Evolutionary conservation across 2,797 vertebrate genomes (phyloP).

Genomic region (Tadarida brasiliensis): DNA sequence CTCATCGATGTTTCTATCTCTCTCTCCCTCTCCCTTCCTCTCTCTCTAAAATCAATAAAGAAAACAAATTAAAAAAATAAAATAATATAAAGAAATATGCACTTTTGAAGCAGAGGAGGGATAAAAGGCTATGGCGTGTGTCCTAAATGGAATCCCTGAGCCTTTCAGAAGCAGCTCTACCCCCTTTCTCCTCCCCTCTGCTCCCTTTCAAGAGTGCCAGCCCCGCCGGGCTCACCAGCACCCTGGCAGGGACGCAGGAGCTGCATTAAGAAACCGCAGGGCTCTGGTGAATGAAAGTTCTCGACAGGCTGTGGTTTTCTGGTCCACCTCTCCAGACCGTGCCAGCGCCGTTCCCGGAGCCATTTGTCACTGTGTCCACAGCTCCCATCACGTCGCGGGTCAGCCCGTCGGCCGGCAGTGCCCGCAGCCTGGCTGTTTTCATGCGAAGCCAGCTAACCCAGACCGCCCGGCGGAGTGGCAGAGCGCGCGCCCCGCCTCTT

Average conservation of each 20-base stretch:
- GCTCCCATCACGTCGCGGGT: not conserved
- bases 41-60: too few species aligned
- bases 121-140: not conserved
- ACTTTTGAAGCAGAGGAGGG: not conserved
- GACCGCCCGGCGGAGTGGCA: not conserved
- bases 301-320: not conserved
- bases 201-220: not conserved
- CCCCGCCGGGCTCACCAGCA: not conserved
- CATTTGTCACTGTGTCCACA: not conserved
- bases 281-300: not conserved
- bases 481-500: not conserved
- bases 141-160: not conserved
- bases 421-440: not conserved
- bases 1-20: too few species aligned
- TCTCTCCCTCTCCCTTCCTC: too few species aligned
- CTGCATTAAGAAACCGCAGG: not conserved
- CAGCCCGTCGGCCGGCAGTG: not conserved
- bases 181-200: not conserved
- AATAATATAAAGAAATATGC: not conserved
- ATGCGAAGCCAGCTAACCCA: constrained; percentile 36
- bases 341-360: not conserved
- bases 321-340: accelerated
- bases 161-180: not conserved
- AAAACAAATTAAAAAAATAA: too few species aligned
- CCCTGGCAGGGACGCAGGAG: not conserved